A percentile compares a stretch with the other conserved stretches of the same genome.
These are phyloP conservation scores for Laticauda colubrina DNA, from an alignment of 2,113 vertebrate species.

Conservation along the genomic window DNA sequence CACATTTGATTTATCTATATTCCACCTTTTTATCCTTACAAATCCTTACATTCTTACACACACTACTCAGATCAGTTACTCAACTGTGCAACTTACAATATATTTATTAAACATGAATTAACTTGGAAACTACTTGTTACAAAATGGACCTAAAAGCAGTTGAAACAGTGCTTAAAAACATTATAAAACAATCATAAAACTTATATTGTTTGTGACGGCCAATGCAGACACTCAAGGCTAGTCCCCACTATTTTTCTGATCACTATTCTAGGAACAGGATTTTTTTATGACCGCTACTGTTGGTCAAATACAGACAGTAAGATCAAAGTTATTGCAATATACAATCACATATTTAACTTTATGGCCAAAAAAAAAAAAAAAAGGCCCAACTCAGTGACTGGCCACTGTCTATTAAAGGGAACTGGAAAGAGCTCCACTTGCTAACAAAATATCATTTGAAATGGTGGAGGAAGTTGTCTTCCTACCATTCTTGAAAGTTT, in stretches of 20 bases:
- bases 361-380: background rate
- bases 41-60: background rate
- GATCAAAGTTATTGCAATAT: background rate
- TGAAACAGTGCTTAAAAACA: background rate
- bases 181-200: background rate
- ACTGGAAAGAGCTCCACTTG: background rate
- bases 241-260: background rate
- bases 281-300: background rate
- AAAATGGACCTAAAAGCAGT: background rate
- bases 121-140: background rate
- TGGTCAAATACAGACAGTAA: background rate
- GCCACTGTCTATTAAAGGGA: background rate
- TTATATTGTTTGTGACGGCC: background rate
- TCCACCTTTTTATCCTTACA: background rate
- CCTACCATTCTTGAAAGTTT: background rate
- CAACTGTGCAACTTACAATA: background rate
- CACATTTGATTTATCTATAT: background rate
- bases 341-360: background rate
- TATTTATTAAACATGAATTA: background rate
- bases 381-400: background rate
- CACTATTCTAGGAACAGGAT: background rate
- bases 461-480: background rate
- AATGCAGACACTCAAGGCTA: background rate
- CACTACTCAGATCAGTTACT: background rate
- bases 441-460: background rate